Evolutionary conservation across 2,113 vertebrate species (phyloP).

Genomic region (Turnix velox): DNA sequence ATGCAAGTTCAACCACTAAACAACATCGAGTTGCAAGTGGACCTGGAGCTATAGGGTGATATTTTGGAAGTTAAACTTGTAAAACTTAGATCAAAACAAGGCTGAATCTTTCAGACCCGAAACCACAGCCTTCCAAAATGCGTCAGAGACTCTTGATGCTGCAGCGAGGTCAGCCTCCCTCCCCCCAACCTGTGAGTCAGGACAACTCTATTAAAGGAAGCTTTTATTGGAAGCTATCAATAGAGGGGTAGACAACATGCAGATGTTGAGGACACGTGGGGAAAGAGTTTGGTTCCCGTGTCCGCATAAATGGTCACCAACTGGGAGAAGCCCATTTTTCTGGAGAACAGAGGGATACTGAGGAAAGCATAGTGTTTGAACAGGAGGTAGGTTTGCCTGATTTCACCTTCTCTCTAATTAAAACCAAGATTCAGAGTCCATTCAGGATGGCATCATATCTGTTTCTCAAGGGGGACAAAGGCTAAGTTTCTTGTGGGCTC

Average conservation of each 20-base stretch:
- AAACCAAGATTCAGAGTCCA: neutral
- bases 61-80: constrained; percentile 32
- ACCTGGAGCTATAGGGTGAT: constrained; percentile 18
- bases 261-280: neutral
- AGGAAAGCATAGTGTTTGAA: constrained; percentile 30
- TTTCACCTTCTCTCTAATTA: constrained; percentile 18
- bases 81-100: constrained; percentile 21
- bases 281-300: constrained; percentile 6
- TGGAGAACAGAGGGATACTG: neutral
- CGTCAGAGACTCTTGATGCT: constrained; percentile 56
- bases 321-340: constrained; percentile 18
- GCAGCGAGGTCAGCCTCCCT: constrained; percentile 48
- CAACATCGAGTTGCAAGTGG: neutral
- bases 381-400: constrained; percentile 30
- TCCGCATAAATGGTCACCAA: neutral
- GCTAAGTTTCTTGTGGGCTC: neutral
- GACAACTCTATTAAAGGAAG: constrained; percentile 59
- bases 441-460: neutral
- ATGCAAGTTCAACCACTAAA: neutral
- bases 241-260: constrained; percentile 15
- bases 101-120: constrained; percentile 26
- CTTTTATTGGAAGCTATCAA: constrained; percentile 46
- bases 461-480: neutral
- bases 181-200: constrained; percentile 60
- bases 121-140: constrained; percentile 56